A percentile compares a stretch with the other conserved stretches of the same genome.
phyloP scores from a whole-genome alignment of 2,113 vertebrate species.

The Chunga burmeisteri region DNA sequence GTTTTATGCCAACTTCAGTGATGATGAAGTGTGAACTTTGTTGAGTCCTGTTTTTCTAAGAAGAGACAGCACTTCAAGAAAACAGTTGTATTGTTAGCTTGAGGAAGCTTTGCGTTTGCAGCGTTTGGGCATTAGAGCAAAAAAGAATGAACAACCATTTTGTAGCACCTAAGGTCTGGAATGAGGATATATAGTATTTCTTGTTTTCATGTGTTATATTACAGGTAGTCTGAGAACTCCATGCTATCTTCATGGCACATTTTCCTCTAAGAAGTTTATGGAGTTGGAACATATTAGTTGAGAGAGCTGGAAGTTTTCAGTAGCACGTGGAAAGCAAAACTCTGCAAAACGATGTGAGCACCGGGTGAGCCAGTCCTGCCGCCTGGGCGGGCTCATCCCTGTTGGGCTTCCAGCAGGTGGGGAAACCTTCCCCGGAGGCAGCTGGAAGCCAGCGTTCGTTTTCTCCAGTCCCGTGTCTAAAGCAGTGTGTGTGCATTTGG shows the following conservation, averaged over 20 bases:
- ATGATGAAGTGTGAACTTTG: fast-evolving
- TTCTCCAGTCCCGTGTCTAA: background rate
- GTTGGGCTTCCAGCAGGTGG: background rate
- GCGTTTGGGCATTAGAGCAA: background rate
- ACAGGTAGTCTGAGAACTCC: fast-evolving
- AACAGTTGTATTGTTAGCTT: too few relatives aligned
- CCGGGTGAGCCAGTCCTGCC: background rate
- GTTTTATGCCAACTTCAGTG: background rate
- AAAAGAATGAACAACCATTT: background rate
- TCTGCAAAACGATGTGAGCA: background rate
- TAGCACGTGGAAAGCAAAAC: background rate
- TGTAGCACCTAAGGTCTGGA: background rate
- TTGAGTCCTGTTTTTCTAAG: background rate
- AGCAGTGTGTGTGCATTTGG: too few relatives aligned
- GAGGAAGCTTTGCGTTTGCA: background rate
- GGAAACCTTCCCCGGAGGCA: background rate
- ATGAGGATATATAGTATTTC: background rate
- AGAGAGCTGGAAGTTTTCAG: background rate
- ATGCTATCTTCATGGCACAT: background rate
- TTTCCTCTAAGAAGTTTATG: background rate
- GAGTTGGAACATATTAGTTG: background rate
- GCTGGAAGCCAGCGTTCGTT: background rate
- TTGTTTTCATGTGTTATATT: background rate
- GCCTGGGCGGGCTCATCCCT: background rate
- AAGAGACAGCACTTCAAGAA: background rate